These are phyloP conservation scores for Trisateles emortualis DNA, from an alignment of 2,888 invertebrate species.

Conservation along the genomic window DNA sequence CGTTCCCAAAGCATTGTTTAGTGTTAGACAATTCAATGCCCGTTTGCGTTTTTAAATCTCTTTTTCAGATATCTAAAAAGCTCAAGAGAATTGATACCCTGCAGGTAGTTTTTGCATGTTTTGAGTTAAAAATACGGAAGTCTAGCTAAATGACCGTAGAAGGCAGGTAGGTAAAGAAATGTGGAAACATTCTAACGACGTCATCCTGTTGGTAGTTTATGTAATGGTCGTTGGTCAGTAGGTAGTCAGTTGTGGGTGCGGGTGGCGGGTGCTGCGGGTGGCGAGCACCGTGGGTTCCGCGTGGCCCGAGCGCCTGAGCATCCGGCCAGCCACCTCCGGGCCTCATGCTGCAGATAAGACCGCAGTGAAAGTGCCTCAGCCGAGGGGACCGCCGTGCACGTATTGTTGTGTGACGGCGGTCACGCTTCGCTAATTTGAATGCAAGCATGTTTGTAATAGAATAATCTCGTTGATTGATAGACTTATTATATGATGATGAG, in stretches of 20 bases:
- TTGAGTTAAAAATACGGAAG: conserved; percentile 30
- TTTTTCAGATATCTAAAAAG: conserved; percentile 9
- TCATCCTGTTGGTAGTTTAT: conserved; percentile 43
- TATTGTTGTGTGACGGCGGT: conserved; percentile 71
- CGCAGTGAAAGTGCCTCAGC: conserved; percentile 67
- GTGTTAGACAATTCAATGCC: neutral
- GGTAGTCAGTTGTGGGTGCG: conserved; percentile 6
- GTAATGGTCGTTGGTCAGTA: conserved; percentile 38
- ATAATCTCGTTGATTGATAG: conserved; percentile 79
- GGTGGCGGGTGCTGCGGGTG: neutral
- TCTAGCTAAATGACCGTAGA: conserved; percentile 34
- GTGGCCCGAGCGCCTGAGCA: conserved; percentile 37
- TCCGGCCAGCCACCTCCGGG: conserved; percentile 48
- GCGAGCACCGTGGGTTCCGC: conserved; percentile 30
- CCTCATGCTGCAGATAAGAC: conserved; percentile 59
- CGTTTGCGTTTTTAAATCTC: neutral
- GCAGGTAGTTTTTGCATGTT: conserved; percentile 19
- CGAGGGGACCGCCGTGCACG: conserved; percentile 53
- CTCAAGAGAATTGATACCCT: conserved; percentile 18
- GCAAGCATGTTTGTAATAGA: conserved; percentile 70
- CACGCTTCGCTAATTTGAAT: conserved; percentile 77
- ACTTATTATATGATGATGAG: conserved; percentile 78
- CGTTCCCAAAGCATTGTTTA: neutral
- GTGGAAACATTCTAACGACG: conserved; percentile 38
- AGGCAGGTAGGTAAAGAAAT: conserved; percentile 40